A percentile compares a stretch with the other conserved stretches of the same genome.
Conservation (phyloP, 2,797 vertebrate genomes). For the Trematomus bernacchii region DNA sequence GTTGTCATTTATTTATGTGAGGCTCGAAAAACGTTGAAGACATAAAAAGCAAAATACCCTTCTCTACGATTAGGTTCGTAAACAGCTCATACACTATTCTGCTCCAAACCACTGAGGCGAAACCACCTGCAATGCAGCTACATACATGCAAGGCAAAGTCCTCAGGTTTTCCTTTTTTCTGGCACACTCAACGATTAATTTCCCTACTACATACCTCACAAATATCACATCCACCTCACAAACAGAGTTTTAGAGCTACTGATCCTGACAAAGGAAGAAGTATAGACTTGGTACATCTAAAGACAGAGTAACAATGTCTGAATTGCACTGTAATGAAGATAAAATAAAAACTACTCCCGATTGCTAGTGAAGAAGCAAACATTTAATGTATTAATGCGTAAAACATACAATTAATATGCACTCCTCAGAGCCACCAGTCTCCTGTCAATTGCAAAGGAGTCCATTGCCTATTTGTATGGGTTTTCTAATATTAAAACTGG, state of each 20-base stretch:
- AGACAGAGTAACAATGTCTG: background rate
- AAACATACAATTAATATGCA: no score
- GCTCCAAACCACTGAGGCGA: slow-evolving; percentile 30
- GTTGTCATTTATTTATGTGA: slow-evolving; percentile 6
- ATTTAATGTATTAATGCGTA: no score
- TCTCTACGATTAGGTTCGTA: slow-evolving; percentile 8
- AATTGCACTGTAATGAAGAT: slow-evolving; percentile 1
- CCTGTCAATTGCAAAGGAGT: no score
- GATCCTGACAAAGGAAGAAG: no score
- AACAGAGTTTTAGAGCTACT: background rate
- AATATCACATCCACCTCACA: slow-evolving; percentile 26
- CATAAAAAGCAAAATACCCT: slow-evolving; percentile 15
- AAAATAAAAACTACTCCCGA: background rate
- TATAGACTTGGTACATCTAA: background rate
- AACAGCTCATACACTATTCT: slow-evolving; percentile 28
- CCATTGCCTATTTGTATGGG: no score
- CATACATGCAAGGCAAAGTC: slow-evolving; percentile 55
- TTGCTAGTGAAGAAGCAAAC: no score
- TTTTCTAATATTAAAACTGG: no score
- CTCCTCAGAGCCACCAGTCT: no score
- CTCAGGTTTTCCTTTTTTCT: slow-evolving; percentile 18
- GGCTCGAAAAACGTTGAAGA: background rate
- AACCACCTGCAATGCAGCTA: slow-evolving; percentile 32
- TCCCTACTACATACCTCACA: slow-evolving; percentile 14
- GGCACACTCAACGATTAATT: slow-evolving; percentile 20